Evolutionary conservation across 2,113 vertebrate genomes (phyloP).

Genomic region (Calypte anna): DNA sequence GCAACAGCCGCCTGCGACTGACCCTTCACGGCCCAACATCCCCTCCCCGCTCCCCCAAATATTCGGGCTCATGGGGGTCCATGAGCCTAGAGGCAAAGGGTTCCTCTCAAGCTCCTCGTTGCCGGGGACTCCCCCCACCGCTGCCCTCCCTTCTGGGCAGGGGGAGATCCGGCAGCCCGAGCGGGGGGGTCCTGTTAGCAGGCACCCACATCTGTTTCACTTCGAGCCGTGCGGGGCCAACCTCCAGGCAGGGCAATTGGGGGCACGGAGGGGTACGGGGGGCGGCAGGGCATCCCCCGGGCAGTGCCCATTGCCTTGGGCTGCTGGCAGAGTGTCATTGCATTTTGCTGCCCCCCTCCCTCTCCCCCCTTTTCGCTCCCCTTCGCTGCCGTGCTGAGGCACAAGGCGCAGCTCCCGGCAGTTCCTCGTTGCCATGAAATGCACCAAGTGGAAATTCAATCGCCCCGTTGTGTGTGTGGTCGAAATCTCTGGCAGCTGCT

Average conservation of each 20-base stretch:
- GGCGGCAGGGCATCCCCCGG: neutral
- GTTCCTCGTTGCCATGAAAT: conserved; percentile 38
- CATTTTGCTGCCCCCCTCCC: neutral
- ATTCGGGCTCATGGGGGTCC: neutral
- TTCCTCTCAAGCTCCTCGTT: neutral
- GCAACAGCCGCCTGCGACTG: neutral
- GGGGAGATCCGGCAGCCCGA: neutral
- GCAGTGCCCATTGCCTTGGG: neutral
- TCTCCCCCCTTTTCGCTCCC: neutral
- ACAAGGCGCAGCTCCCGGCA: conserved; percentile 22
- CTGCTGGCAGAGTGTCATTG: neutral
- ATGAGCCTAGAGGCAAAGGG: neutral
- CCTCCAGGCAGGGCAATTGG: neutral
- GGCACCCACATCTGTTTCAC: neutral
- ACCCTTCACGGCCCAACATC: too few species aligned
- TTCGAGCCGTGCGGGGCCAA: neutral
- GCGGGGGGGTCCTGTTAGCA: neutral
- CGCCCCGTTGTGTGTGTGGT: conserved; percentile 71
- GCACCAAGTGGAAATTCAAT: conserved; percentile 63
- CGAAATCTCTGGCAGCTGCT: conserved; percentile 72
- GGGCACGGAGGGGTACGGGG: neutral
- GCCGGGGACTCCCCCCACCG: neutral
- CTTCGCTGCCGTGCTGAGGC: neutral
- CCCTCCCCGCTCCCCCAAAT: too few species aligned
- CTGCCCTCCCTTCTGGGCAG: neutral